Conservation (phyloP, 2,888 invertebrate genomes). For the Papilio demoleus region DNA sequence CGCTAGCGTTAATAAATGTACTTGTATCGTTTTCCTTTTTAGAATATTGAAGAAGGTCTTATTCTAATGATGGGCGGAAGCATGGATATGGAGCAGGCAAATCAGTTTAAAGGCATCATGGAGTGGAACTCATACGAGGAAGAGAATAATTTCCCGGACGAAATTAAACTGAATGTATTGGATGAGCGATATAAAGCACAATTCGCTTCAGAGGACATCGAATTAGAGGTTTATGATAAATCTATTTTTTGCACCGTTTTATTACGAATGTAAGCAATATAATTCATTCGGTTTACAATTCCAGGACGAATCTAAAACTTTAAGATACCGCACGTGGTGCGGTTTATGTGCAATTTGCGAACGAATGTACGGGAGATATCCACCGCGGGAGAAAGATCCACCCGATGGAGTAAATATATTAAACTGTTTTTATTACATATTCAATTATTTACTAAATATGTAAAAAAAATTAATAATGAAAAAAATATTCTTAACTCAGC, state of each 20-base stretch:
- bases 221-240: slow-evolving; percentile 22
- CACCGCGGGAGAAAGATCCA: slow-evolving; percentile 85
- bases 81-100: slow-evolving; percentile 77
- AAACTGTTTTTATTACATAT: slow-evolving; percentile 1
- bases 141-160: slow-evolving; percentile 67
- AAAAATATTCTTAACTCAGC: background rate
- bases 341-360: slow-evolving; percentile 91
- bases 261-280: background rate
- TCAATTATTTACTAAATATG: background rate
- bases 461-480: background rate
- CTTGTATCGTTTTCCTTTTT: slow-evolving; percentile 41
- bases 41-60: slow-evolving; percentile 83
- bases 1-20: background rate
- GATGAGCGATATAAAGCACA: slow-evolving; percentile 56
- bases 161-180: slow-evolving; percentile 68
- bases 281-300: slow-evolving; percentile 46
- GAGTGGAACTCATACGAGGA: slow-evolving; percentile 80
- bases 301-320: slow-evolving; percentile 66
- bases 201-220: slow-evolving; percentile 49
- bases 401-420: slow-evolving; percentile 85
- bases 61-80: slow-evolving; percentile 86
- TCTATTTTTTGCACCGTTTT: background rate
- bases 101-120: slow-evolving; percentile 75
- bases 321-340: slow-evolving; percentile 90
- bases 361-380: slow-evolving; percentile 85